Percentiles rank a stretch among this genome's conserved stretches.
phyloP scores from a whole-genome alignment of 2,888 invertebrate species.

The Bimastos eiseni region DNA sequence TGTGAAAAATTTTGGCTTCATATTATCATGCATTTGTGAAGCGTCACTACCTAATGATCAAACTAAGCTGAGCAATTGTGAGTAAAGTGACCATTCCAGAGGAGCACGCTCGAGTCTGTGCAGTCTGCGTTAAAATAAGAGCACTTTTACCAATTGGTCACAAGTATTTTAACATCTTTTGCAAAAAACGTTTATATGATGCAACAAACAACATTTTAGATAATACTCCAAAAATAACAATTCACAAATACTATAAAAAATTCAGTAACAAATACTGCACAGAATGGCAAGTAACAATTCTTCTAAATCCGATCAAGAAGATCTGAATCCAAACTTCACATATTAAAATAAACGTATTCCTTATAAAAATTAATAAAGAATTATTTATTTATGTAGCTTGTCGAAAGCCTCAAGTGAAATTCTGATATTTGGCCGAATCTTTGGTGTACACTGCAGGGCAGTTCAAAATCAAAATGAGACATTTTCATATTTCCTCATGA shows the following conservation, averaged over 20 bases:
- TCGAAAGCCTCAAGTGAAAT: neutral
- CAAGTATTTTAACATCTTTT: neutral
- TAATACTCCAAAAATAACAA: neutral
- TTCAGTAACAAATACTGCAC: neutral
- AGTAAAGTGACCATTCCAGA: no score
- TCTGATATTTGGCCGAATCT: neutral
- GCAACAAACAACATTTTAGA: neutral
- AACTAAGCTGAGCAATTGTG: no score
- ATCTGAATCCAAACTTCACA: neutral
- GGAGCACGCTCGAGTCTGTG: no score
- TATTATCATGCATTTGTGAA: no score
- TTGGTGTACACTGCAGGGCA: neutral
- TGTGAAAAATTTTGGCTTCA: no score
- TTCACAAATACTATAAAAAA: neutral
- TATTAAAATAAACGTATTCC: neutral
- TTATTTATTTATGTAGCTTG: neutral
- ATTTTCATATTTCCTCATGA: neutral
- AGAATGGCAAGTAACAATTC: neutral
- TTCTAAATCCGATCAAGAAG: neutral
- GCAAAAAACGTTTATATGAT: neutral
- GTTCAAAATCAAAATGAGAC: neutral
- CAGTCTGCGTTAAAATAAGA: no score
- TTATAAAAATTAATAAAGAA: neutral
- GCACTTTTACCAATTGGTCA: neutral
- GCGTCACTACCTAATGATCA: no score